Evolutionary conservation across 2,113 vertebrate species (phyloP), one percentile per base, ranked within the genome.

Genomic region (Hoplias malabaricus): DNA sequence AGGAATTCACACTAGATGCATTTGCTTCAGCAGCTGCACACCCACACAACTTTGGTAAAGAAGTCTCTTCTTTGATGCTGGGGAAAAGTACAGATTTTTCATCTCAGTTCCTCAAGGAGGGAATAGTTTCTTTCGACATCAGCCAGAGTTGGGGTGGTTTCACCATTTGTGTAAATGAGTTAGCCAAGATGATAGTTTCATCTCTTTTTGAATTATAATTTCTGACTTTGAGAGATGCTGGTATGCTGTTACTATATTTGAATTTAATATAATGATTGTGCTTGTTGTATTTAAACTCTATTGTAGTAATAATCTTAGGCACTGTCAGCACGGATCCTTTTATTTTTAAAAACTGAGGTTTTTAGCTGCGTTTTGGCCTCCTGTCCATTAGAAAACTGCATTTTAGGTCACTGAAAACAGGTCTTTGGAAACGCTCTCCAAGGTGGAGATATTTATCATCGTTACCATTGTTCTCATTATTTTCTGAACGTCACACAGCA

Each of bases 1-100:
- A 71, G 75, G 40, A 68, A 54, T 48, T 61, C 27, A 59, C 42
- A 36, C 36, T 25, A 38, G 25, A 78, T 43, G 43, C 19, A 12
- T 78, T 78, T 62, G 29, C 68, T 40, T 11, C 68, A 71, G 56
- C 25, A 46, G 56, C 57, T 54, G 12, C 69, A 70, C 75, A 70
- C 75, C 67, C 38, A 62, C 76, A 23, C 56, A 1, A 36, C 8
- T 3, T 62, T 62, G 16, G 59, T 14, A 59, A 31, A 27, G 29
- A 7, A 59, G 13, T n/a, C 16, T 59, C 23, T n/a, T 16, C 27
- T 59, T 29, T 31, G 3, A 59, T 4, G 13, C 13, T 31, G 14
- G 12, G 12, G 27, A 33, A 1, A 34, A 19, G 14, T 33, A 33
- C 29, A 14, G 31, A 16, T 61, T 33, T 7, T 19, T 12, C 16